phyloP scores from a whole-genome alignment of 2,888 invertebrate genomes.

The Crepidodera aurea region DNA sequence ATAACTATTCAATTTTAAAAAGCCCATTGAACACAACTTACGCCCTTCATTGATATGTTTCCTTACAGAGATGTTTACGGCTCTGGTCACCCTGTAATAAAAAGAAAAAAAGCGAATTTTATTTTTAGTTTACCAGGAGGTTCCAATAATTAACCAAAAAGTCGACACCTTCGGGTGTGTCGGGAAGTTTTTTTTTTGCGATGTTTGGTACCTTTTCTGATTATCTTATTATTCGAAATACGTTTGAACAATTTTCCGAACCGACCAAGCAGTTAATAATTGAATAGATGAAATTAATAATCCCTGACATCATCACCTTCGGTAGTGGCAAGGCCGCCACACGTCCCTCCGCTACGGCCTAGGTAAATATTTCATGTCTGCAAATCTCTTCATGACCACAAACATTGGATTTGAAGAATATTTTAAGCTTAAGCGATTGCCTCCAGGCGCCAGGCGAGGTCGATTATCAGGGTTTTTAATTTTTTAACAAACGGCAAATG shows the following conservation, averaged over 20 bases:
- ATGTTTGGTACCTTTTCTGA: too few relatives aligned
- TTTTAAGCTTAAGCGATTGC: not conserved
- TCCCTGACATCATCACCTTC: not conserved
- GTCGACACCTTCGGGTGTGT: too few relatives aligned
- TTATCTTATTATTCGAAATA: too few relatives aligned
- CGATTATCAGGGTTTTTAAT: slow-evolving; percentile 6
- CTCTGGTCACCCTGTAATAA: slow-evolving; percentile 26
- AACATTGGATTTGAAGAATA: not conserved
- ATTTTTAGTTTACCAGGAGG: too few relatives aligned
- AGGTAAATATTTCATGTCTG: not conserved
- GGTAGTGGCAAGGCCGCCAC: not conserved
- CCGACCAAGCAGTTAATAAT: not conserved
- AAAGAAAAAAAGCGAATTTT: not conserved
- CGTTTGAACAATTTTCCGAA: too few relatives aligned
- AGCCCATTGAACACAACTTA: slow-evolving; percentile 53
- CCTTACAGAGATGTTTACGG: slow-evolving; percentile 13
- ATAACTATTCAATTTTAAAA: slow-evolving; percentile 54
- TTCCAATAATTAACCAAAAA: not conserved
- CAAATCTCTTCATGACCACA: not conserved
- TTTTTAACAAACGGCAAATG: not conserved
- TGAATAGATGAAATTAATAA: not conserved
- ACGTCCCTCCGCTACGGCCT: not conserved
- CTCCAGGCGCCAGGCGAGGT: not conserved
- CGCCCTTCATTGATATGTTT: slow-evolving; percentile 39
- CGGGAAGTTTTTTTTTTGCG: too few relatives aligned